These are phyloP conservation scores for human (Homo sapiens) DNA, from an alignment of 2,113 vertebrate genomes.

Conservation along the genomic window DNA sequence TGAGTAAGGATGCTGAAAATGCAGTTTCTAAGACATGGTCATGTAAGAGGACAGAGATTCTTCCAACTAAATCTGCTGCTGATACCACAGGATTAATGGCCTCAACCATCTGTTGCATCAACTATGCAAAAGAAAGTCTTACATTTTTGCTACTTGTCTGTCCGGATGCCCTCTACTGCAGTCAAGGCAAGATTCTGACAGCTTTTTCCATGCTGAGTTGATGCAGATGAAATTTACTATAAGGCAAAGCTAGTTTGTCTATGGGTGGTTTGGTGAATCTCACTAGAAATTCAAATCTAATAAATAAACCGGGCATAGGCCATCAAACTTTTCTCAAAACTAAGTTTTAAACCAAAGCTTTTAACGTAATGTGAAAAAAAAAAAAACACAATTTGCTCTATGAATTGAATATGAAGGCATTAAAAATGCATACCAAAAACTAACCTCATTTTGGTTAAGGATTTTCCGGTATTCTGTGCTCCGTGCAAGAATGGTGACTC, in stretches of 20 bases:
- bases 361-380: background rate
- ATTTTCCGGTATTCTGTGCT: conserved; percentile 97
- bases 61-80: background rate
- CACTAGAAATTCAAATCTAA: background rate
- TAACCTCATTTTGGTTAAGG: conserved; percentile 96
- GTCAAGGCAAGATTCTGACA: background rate
- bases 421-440: conserved; percentile 44
- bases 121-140: background rate
- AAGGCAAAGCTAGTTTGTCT: background rate
- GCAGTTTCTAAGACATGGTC: background rate
- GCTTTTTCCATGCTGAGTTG: background rate
- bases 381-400: background rate
- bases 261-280: background rate
- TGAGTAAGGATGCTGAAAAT: background rate
- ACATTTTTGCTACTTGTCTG: background rate
- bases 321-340: background rate
- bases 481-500: conserved; percentile 95
- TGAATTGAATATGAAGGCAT: background rate
- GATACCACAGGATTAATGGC: background rate
- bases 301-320: background rate
- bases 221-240: background rate
- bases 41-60: background rate
- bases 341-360: conserved; percentile 1
- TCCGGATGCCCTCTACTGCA: background rate
- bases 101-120: background rate